Evolutionary conservation across 2,888 invertebrate species (phyloP), one percentile per base, ranked within the genome.

Genomic region (Hipparchia semele): DNA sequence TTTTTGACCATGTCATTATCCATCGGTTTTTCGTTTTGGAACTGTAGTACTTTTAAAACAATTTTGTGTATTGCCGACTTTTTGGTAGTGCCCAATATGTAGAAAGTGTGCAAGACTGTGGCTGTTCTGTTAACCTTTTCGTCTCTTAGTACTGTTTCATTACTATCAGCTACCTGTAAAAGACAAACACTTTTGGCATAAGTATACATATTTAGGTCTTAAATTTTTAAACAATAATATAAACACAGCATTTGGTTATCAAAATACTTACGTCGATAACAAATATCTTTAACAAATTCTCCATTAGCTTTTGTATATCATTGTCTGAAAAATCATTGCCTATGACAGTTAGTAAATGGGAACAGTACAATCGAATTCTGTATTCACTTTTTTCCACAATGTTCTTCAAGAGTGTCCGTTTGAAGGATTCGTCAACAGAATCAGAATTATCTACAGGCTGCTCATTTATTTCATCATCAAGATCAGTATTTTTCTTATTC

Each of bases 111-210:
- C 23, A 96, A 86, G 7, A 95, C 93, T 59, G 95, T 95, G 0
- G 94, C 87, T 1, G 95, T 94, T 81, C 95, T 90, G 75, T 95
- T 95, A 0, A 89, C 86, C 1, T 89, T 88, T 86, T 96, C 96
- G 80, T 96, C 96, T 75, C 90, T 89, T 67, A 91, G 79, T 79
- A 95, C 88, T 56, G 90, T 85, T 71, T 90, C 87, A 58, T 85
- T 87, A 66, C 86, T 80, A 53, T 87, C 83, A 46, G 90, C 82
- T 49, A 92, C 88, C 89, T 94, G 81, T 83, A 89, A 84, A 85
- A 86, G 9, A 8, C 56, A 13, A 56, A 33, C n/a, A 67, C 9
- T 56, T 13, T 33, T 33, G 65, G 10, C 12, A 39, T 39, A 39
- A 39, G 1, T 49, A 49, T 49, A 49, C 1, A 2, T 49, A 53